These are phyloP conservation scores for Eupithecia subumbrata DNA, from an alignment of 2,888 invertebrate species.

Conservation along the genomic window DNA sequence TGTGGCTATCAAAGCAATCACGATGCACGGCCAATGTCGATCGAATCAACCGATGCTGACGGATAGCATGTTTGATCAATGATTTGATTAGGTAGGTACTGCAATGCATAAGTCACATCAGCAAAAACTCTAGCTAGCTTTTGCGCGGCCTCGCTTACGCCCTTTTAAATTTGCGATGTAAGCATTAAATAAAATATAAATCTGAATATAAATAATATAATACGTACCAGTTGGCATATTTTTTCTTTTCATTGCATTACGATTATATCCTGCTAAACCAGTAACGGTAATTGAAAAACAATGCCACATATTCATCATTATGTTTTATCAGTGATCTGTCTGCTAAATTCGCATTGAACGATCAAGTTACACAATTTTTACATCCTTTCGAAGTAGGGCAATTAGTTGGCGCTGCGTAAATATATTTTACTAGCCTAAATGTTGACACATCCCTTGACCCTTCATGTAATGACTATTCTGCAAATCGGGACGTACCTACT, in stretches of 20 bases:
- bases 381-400: conserved; percentile 2
- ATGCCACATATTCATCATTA: background rate
- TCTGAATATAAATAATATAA: background rate
- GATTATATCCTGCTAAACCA: background rate
- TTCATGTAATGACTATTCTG: conserved; percentile 4
- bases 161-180: background rate
- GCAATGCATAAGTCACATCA: conserved; percentile 21
- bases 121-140: background rate
- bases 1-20: conserved; percentile 48
- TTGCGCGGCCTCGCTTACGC: background rate
- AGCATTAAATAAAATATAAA: background rate
- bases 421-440: conserved; percentile 10
- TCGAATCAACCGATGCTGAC: conserved; percentile 56
- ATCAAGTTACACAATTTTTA: conserved; percentile 1
- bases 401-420: conserved; percentile 9
- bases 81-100: no score
- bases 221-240: background rate
- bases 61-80: conserved; percentile 32
- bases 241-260: background rate
- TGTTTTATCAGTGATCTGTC: background rate
- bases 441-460: conserved; percentile 11
- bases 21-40: conserved; percentile 65
- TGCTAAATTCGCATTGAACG: background rate
- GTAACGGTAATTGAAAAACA: background rate
- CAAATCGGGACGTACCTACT: background rate